Evolutionary conservation across 2,113 vertebrate genomes (phyloP), one percentile per base, ranked within the genome.

Genomic region (Chaenocephalus aceratus): DNA sequence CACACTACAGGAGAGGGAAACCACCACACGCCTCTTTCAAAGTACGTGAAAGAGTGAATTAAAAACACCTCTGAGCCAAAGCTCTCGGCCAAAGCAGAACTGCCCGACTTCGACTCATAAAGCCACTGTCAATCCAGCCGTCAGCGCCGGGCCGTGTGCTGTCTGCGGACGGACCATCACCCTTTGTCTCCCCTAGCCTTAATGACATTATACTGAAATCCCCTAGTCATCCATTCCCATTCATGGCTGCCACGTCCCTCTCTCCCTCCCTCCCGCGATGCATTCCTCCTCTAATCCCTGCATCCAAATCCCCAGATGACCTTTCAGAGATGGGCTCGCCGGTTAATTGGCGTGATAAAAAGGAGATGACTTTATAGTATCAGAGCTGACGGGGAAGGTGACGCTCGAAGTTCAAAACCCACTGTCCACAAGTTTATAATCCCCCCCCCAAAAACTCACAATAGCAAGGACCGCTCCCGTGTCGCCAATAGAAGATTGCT

Each of bases 221-320:
- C 90, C 84, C 66, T 71, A 57, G 88, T 93, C 89, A 92, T 91
- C 91, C 73, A 88, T 92, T 93, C 86, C 78, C 86, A 92, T 91
- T 94, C 91, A 92, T 52, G 69, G 82, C 85, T 30, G 18, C 86
- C 26, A 48, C 78, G 72, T 86, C 86, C 90, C 85, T 69, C n/a
- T n/a, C 66, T 65, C 66, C 75, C 89, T 80, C 83, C 90, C 87
- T 83, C 80, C 87, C 60, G 83, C 70, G 70, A 86, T 84, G 90
- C 91, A 94, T 94, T 93, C 92, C 90, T 91, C 53, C 34, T 82
- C 79, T 93, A 92, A 94, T 93, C 93, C 92, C 72, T 72, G 56
- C 81, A 73, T 84, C 82, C 85, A 88, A 91, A 93, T 90, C 92
- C 91, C 83, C 86, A 73, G 64, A 92, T 91, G 87, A 89, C 89